Evolutionary conservation across 2,113 vertebrate genomes (phyloP).

Genomic region (Steatornis caripensis): DNA sequence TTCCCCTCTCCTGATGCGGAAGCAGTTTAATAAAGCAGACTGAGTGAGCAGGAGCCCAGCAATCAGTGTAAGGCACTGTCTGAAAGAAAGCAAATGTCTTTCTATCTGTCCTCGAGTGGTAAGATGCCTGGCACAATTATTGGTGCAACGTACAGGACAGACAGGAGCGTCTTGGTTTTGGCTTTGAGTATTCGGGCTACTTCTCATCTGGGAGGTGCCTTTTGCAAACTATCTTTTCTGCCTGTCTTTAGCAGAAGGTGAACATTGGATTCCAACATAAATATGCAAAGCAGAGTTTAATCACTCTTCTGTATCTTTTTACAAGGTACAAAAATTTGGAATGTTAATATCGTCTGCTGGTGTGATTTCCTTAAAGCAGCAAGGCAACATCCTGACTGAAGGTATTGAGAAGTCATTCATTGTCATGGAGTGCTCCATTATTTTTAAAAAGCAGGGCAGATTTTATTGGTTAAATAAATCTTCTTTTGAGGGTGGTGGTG

Average conservation of each 20-base stretch:
- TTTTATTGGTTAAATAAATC: constrained; percentile 14
- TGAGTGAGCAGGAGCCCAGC: neutral
- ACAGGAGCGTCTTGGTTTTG: neutral
- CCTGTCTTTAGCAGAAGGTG: neutral
- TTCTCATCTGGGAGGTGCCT: neutral
- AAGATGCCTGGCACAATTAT: constrained; percentile 17
- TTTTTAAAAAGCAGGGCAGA: constrained; percentile 1
- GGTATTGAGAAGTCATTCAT: neutral
- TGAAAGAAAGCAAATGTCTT: constrained; percentile 53
- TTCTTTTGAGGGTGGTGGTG: neutral
- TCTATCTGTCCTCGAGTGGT: neutral
- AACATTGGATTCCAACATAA: neutral
- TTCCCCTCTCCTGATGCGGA: neutral
- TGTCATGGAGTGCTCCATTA: accelerated
- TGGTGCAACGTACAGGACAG: neutral
- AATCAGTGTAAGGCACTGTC: neutral
- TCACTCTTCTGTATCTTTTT: neutral
- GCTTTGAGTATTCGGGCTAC: neutral
- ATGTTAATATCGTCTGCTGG: neutral
- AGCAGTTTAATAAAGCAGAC: neutral
- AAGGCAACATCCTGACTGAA: neutral
- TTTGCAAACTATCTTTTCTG: neutral
- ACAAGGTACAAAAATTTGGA: neutral
- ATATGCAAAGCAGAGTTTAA: neutral
- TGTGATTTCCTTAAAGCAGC: neutral